These are phyloP conservation scores for Scomberomorus guttatus DNA, from an alignment of 2,797 vertebrate genomes.

Conservation along the genomic window DNA sequence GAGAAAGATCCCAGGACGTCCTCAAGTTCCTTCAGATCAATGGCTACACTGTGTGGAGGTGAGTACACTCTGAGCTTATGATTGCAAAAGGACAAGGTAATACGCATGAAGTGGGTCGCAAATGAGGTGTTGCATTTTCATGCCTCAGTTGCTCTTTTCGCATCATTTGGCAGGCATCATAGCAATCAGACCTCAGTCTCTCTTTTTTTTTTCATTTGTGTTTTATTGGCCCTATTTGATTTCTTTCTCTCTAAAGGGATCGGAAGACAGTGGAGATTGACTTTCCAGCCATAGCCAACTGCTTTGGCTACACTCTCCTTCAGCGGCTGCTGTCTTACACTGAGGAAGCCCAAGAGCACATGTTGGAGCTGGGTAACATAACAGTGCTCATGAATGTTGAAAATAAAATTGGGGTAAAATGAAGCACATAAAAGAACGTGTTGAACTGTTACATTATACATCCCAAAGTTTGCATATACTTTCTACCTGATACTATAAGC, in stretches of 20 bases:
- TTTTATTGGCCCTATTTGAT: conserved; percentile 35
- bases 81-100: conserved; percentile 3
- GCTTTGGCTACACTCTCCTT: conserved; percentile 93
- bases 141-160: conserved; percentile 13
- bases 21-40: conserved; percentile 96
- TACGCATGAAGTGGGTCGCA: conserved; percentile 7
- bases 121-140: conserved; percentile 39
- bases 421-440: too few species aligned
- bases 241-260: conserved; percentile 84
- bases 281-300: conserved; percentile 89
- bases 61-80: conserved; percentile 34
- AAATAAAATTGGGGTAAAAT: not conserved
- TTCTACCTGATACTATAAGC: not conserved
- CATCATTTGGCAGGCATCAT: not conserved
- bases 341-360: conserved; percentile 92
- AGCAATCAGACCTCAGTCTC: not conserved
- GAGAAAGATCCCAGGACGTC: conserved; percentile 93
- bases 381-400: not conserved
- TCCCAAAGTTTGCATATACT: not conserved
- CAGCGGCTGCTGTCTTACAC: conserved; percentile 91
- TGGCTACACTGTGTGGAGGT: conserved; percentile 94
- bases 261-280: conserved; percentile 90
- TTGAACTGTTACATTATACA: not conserved
- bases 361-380: conserved; percentile 91
- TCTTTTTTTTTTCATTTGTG: not conserved